Base-by-base conservation (phyloP, 2,888 invertebrate species). In the Lissocephala sabroskyi region DNA sequence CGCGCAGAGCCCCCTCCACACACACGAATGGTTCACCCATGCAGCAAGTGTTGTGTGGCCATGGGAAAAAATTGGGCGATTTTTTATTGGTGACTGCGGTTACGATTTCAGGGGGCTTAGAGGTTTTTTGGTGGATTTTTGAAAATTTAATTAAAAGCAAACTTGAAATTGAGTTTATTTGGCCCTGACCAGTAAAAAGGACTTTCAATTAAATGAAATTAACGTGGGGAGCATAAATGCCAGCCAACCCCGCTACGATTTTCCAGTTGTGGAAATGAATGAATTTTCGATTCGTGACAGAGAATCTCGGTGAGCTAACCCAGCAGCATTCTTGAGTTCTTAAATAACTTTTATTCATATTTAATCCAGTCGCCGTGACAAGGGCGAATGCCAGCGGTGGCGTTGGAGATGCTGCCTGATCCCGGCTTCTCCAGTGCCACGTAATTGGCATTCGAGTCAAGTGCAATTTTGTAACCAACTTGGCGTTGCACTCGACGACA, bases 391-490 rank as follows among this genome's bases (percentile, higher is more conserved):
- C 23, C 23, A 23, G 23, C 7, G 23, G 7, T 23, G 23, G 7
- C 7, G 7, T 5, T 23, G 23, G 3, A 5, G 23, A 23, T 23
- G 23, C 23, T 7, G 23, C 7, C 23, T 18, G 14, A 37, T 60
- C 57, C 66, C 73, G 68, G 62, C 68, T 75, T 62, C 67, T 67
- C 59, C 67, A 71, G 54, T 46, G 46, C 74, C 61, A 67, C 61
- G 76, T 71, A 71, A 71, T 71, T 71, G 71, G 71, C 71, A 71
- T 71, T 71, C 66, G 71, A 71, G 71, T 71, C 77, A 71, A 71
- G 71, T 74, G 71, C 77, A 71, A 74, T 77, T 77, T 66, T 45
- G 75, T 58, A 45, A 51, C 61, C 58, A 71, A 64, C 62, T 65
- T 57, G 54, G 45, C 53, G 49, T 32, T 44, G 50, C 45, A 49